Conservation (phyloP, 2,797 vertebrate species). For the Thunnus albacares region DNA sequence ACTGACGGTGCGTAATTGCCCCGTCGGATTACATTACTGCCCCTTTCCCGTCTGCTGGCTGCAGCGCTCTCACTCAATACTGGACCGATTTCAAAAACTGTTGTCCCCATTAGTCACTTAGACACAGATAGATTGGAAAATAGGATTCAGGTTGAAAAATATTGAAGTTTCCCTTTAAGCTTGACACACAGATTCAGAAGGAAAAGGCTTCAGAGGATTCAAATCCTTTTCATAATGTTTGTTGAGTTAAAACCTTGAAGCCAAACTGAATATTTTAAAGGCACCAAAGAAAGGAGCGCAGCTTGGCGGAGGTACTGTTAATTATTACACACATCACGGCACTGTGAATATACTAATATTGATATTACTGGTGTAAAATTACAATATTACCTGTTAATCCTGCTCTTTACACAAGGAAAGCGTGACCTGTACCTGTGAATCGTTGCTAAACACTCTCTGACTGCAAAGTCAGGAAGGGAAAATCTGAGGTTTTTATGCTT, state of each 20-base stretch:
- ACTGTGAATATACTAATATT: not conserved
- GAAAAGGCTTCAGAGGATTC: conserved; percentile 28
- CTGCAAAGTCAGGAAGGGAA: not conserved
- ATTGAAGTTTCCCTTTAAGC: not conserved
- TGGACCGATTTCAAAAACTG: no score
- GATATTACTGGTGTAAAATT: not conserved
- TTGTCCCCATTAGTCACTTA: no score
- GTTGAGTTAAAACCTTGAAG: conserved; percentile 35
- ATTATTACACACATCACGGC: not conserved
- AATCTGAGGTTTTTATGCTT: not conserved
- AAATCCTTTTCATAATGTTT: conserved; percentile 20
- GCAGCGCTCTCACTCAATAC: no score
- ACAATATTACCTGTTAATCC: not conserved
- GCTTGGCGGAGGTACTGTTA: conserved; percentile 4
- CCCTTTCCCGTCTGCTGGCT: no score
- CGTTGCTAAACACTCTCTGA: not conserved
- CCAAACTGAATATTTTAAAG: conserved; percentile 26
- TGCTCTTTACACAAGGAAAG: not conserved
- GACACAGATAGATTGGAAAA: no score
- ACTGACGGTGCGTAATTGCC: no score
- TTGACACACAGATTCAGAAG: conserved; percentile 23
- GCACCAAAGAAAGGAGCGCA: conserved; percentile 13
- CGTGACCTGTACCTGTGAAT: not conserved
- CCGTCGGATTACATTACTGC: no score
- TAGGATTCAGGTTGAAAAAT: no score